Evolutionary conservation across 35 echinoderm and acorn worm genomes (phyloP).

Genomic region (Apostichopus japonicus): DNA sequence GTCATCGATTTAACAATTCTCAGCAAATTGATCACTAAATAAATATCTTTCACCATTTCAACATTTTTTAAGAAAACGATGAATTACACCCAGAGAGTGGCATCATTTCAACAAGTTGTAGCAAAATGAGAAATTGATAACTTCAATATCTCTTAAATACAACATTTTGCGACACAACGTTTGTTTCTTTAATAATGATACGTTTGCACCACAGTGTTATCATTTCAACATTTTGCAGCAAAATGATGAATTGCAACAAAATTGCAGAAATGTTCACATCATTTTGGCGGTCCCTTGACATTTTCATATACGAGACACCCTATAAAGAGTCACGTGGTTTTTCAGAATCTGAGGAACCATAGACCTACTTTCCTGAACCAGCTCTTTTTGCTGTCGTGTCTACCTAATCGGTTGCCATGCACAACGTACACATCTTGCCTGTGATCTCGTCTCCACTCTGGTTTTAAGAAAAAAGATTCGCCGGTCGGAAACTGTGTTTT

Average conservation of each 20-base stretch:
- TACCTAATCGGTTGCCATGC: conserved; percentile 55
- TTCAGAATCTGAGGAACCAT: conserved; percentile 12
- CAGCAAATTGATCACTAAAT: no score
- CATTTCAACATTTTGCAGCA: not conserved
- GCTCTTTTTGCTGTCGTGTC: conserved; percentile 47
- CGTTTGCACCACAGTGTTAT: not conserved
- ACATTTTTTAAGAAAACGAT: no score
- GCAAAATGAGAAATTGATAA: no score
- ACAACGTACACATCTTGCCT: conserved; percentile 53
- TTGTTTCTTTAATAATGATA: no score
- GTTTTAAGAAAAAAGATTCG: conserved; percentile 44
- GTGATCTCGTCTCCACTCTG: conserved; percentile 8
- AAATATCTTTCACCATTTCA: no score
- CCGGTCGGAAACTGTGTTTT: conserved; percentile 61
- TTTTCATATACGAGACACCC: not conserved
- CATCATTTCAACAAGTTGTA: no score
- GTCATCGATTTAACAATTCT: no score
- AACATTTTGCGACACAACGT: no score
- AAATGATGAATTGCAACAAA: not conserved
- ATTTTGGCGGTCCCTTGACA: not conserved
- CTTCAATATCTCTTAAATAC: no score
- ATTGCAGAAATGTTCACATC: not conserved
- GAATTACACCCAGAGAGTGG: no score
- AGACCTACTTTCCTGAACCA: not conserved
- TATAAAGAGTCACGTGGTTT: not conserved